A percentile compares a stretch with the other conserved stretches of the same genome.
Evolutionary conservation across 2,113 vertebrate species (phyloP).

Genomic region (Ia io): DNA sequence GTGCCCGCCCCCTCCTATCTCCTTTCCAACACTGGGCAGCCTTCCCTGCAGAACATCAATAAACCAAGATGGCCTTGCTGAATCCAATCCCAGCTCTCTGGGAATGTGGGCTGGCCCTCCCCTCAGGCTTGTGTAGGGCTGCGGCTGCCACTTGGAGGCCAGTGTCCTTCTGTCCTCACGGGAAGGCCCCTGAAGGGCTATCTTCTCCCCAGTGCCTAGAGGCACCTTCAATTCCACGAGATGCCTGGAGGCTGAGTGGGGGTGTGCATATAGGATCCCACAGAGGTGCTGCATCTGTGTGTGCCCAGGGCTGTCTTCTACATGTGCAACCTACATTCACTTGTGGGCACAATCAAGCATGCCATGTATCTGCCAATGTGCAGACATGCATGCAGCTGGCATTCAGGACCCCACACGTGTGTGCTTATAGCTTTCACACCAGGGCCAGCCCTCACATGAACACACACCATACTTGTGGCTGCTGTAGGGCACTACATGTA

Average conservation of each 20-base stretch:
- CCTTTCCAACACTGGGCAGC: neutral
- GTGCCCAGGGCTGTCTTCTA: neutral
- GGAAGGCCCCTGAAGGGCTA: neutral
- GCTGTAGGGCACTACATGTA: neutral
- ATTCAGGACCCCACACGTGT: neutral
- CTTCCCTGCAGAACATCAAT: neutral
- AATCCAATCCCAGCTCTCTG: neutral
- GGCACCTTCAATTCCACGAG: neutral
- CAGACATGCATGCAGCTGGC: neutral
- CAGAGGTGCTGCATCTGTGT: neutral
- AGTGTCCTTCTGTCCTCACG: neutral
- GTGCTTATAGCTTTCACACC: neutral
- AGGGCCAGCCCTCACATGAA: neutral
- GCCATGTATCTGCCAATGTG: neutral
- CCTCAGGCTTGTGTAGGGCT: neutral
- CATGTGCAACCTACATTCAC: neutral
- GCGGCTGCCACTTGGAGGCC: neutral
- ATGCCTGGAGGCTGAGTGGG: neutral
- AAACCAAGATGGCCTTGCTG: slow-evolving; percentile 1
- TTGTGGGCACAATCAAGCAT: neutral
- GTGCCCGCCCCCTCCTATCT: neutral
- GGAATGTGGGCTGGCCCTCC: neutral
- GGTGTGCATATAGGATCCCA: rapidly evolving
- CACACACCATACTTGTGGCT: neutral
- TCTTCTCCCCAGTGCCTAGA: neutral